A percentile compares a stretch with the other conserved stretches of the same genome.
These are phyloP conservation scores for Alligator sinensis DNA, from an alignment of 2,113 vertebrate genomes.

Conservation along the genomic window DNA sequence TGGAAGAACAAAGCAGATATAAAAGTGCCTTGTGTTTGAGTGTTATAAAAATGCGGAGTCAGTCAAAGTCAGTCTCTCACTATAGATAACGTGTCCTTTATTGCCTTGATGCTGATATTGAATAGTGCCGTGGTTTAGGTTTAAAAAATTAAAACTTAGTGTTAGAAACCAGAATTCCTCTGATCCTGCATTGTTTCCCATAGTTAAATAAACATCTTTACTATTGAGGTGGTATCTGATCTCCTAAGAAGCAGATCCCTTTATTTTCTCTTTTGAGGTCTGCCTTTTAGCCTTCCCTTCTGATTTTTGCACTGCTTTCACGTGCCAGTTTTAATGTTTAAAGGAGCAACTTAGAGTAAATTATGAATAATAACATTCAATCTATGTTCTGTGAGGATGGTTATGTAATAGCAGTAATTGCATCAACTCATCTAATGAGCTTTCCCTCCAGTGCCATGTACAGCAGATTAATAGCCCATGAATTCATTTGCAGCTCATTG, in stretches of 20 bases:
- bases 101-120: constrained; percentile 9
- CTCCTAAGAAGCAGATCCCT: not conserved
- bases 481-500: constrained; percentile 77
- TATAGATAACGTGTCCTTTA: not conserved
- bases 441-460: constrained; percentile 76
- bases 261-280: not conserved
- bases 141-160: constrained; percentile 26
- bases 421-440: constrained; percentile 75
- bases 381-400: constrained; percentile 75
- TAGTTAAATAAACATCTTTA: constrained; percentile 27
- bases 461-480: constrained; percentile 79
- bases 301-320: constrained; percentile 28
- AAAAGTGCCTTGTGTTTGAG: not conserved
- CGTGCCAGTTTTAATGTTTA: constrained; percentile 47
- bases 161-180: not conserved
- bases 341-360: constrained; percentile 52
- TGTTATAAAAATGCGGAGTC: not conserved
- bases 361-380: constrained; percentile 71
- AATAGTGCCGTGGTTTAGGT: not conserved
- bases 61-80: not conserved
- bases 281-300: constrained; percentile 9
- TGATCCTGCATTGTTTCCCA: constrained; percentile 25
- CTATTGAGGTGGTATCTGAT: not conserved
- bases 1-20: not conserved
- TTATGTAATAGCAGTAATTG: constrained; percentile 79